phyloP scores from a whole-genome alignment of 23 tunicate genomes.

The Styela clava region DNA sequence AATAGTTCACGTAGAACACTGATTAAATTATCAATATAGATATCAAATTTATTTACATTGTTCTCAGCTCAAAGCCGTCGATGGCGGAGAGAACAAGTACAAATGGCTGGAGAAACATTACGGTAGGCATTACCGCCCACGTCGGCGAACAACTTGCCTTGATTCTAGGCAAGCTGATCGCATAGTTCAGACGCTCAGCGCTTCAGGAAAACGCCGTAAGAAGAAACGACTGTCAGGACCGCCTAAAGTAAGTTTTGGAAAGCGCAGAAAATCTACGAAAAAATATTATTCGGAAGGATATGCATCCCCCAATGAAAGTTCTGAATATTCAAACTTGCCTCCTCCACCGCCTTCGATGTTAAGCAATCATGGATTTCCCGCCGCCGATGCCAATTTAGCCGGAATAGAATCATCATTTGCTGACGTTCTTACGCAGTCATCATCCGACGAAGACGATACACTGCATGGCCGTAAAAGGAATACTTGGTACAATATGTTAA shows the following conservation, averaged over 20 bases:
- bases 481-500: neutral
- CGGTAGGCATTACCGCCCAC: neutral
- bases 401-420: neutral
- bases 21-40: no score
- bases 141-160: conserved; percentile 4
- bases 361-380: neutral
- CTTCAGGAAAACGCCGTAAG: neutral
- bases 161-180: neutral
- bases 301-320: neutral
- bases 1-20: no score
- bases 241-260: neutral
- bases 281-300: neutral
- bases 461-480: neutral
- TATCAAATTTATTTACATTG: no score
- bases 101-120: neutral
- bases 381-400: neutral
- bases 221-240: neutral
- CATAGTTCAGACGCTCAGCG: neutral
- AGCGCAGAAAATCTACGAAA: neutral
- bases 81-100: neutral
- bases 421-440: conserved; percentile 1
- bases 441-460: conserved; percentile 5
- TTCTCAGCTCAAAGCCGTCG: neutral
- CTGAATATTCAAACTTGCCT: neutral
- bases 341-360: neutral